Evolutionary conservation across 2,113 vertebrate genomes (phyloP), one percentile per base, ranked within the genome.

Genomic region (Misgurnus mizolepis): DNA sequence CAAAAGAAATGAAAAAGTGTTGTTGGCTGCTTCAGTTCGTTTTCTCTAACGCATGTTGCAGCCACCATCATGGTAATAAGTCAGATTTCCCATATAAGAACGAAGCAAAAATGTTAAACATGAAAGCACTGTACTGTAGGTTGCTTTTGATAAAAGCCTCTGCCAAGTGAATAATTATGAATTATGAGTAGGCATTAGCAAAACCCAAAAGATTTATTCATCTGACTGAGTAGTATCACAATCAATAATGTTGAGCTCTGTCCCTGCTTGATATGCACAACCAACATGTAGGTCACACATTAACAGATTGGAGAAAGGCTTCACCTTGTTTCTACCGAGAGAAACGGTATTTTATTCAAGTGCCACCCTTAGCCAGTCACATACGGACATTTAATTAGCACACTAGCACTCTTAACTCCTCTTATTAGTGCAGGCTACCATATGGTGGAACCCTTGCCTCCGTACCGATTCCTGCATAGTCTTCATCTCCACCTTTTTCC

Each of bases 351-450:
- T 76, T 70, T 41, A 82, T 82, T 18, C 53, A 34, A 47, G 45
- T 41, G 53, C 9, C 67, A 64, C 60, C 34, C 27, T 71, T 55
- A 27, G 18, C 40, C 50, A 50, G 0, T 78, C 68, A 72, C 58
- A 27, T 40, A 22, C 72, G 40, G 67, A 47, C 67, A 71, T 71
- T 77, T 71, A 58, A 71, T 82, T 78, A 77, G 43, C 65, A 40
- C 58, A 18, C 49, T 64, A 66, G 34, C 75, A 58, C 68, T 67
- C 47, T 18, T 40, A 40, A 10, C 60, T 78, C 66, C 58, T 45
- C 58, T 77, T 58, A 22, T 70, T 70, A 72, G 60, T 7, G 18
- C 40, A 8, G 8, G 47, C 47, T 72, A 56, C 22, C 47, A 69
- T 49, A 72, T 39, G 39, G 41, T 71, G 66, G 65, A 61, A 81